A percentile compares a stretch with the other conserved stretches of the same genome.
These are phyloP conservation scores for Phortica variegata DNA, from an alignment of 1,140 invertebrate species.

Conservation along the genomic window DNA sequence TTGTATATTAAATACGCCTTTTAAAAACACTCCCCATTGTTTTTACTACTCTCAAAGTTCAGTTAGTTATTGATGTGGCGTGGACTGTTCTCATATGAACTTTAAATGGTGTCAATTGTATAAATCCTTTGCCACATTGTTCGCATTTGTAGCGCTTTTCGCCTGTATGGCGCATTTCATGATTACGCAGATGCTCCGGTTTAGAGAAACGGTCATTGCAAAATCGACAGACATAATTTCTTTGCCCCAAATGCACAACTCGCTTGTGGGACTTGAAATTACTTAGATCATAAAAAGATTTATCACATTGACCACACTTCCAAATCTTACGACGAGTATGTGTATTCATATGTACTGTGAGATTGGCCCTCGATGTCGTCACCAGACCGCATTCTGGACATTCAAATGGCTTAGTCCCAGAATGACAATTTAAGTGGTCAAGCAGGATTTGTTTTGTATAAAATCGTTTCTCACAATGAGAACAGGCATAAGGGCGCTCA, in stretches of 20 bases:
- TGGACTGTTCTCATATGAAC: no score
- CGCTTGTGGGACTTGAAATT: neutral
- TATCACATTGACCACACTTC: constrained; percentile 7
- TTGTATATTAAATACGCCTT: no score
- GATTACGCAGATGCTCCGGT: neutral
- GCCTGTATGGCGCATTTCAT: constrained; percentile 1
- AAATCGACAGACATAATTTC: neutral
- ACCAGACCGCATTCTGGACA: constrained; percentile 25
- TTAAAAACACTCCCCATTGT: no score
- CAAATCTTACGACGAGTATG: neutral
- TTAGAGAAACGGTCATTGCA: neutral
- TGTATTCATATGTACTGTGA: constrained; percentile 15
- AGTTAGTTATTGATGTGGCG: no score
- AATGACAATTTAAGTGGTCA: constrained; percentile 19
- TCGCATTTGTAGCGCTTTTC: neutral
- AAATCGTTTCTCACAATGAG: constrained; percentile 21
- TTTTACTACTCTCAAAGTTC: no score
- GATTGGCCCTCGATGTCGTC: neutral
- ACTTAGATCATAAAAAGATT: neutral
- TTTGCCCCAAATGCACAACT: neutral
- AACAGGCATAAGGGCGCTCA: constrained; percentile 18
- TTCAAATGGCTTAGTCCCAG: constrained; percentile 16
- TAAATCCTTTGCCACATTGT: neutral
- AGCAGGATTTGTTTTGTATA: constrained; percentile 35
- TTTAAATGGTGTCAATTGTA: neutral